Evolutionary conservation across 1,140 invertebrate genomes (phyloP).

Genomic region (Thaumetopoea pityocampa): DNA sequence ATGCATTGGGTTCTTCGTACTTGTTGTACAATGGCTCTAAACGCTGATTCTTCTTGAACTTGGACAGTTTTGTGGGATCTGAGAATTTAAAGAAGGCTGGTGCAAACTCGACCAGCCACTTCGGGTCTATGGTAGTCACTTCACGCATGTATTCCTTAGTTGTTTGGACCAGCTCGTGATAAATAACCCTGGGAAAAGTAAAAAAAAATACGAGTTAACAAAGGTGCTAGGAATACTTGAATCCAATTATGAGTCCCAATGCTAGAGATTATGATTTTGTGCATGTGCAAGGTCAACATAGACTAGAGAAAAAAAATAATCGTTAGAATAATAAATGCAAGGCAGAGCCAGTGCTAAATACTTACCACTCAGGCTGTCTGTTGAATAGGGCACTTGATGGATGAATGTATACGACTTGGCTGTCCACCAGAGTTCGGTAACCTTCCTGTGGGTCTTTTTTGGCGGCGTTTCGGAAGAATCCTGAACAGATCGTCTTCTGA

Average conservation of each 20-base stretch:
- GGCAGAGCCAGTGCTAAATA: not conserved
- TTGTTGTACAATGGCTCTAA: constrained; percentile 99
- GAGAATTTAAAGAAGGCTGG: constrained; percentile 99
- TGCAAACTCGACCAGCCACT: constrained; percentile 99
- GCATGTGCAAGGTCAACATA: no score
- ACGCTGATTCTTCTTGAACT: constrained; percentile 99
- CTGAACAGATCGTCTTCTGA: constrained; percentile 99
- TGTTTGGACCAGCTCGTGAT: constrained; percentile 98
- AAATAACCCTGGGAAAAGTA: constrained; percentile 89
- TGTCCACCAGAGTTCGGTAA: constrained; percentile 97
- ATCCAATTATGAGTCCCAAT: no score
- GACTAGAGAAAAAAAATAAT: not conserved
- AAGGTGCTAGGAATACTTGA: no score
- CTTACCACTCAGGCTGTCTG: constrained; percentile 97
- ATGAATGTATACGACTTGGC: constrained; percentile 99
- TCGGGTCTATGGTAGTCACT: constrained; percentile 98
- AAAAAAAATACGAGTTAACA: not conserved
- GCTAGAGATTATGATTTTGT: no score
- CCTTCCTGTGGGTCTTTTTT: constrained; percentile 99
- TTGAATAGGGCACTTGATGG: constrained; percentile 98
- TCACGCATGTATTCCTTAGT: constrained; percentile 99
- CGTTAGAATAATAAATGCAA: not conserved
- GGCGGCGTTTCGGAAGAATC: constrained; percentile 98
- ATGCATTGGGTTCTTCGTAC: constrained; percentile 99
- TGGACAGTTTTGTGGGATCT: constrained; percentile 99